Base-by-base conservation (phyloP, 2,888 invertebrate genomes). In the Phengaris arion region DNA sequence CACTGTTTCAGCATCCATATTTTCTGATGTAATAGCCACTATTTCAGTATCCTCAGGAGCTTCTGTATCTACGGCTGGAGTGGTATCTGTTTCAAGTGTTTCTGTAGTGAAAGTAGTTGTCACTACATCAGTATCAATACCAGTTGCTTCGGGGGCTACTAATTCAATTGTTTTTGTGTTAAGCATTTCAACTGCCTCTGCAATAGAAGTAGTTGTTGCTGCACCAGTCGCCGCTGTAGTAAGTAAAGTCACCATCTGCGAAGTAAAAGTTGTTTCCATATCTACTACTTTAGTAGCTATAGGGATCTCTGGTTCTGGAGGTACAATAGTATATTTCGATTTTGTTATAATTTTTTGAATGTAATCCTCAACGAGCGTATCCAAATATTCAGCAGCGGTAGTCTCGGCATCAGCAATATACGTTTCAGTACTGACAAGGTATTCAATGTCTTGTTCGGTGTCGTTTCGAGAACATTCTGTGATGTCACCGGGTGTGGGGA, bases 381-480 rank as follows among this genome's bases (percentile, higher is more conserved):
- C 35, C 45, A 55, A 72, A 72, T 54, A 13, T 68, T 12, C 48
- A 54, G 22, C 22, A n/a, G 46, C 52, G 22, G 74, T 68, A 46
- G 68, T 74, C 22, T 74, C 68, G 12, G 48, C 55, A 68, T 9
- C 1, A 12, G 10, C 68, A 52, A 9, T 68, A 54, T 13, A 48
- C 55, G 6, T 73, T 75, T 8, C 76, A 68, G 15, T 76, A 74
- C 10, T 64, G 0, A 77, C 64, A 15, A 68, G 54, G 51, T 55
- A 73, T 6, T 75, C 35, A 46, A 75, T 52, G 35, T 75, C 68
- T 13, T 64, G 64, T 12, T 83, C 80, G 0, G 83, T 81, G 13
- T 86, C 87, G 52, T 88, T 86, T 75, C 89, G 84, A 0, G 89
- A 89, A 76, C 86, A 89, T 76, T 87, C 87, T 0, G 89, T 88